Conservation (phyloP, 2,888 invertebrate genomes). For the Kryphioiulus occultus region DNA sequence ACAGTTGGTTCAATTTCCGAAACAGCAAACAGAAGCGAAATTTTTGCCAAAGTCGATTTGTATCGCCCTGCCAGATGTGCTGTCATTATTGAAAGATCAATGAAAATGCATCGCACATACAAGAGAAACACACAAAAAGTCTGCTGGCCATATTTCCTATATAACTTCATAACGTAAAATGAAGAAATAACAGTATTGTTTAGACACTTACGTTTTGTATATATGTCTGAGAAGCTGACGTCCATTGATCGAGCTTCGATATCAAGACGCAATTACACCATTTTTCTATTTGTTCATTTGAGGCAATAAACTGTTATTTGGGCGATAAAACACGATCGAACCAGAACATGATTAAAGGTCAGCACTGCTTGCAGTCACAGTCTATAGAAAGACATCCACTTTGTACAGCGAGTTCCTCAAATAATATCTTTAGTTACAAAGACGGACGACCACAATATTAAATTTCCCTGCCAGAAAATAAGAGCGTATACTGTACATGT, state of each 20-base stretch:
- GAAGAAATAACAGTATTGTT: not conserved
- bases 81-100: not conserved
- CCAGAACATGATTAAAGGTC: not conserved
- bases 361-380: not conserved
- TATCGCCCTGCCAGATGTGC: not conserved
- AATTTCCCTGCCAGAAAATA: no score
- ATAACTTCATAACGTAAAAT: not conserved
- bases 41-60: not conserved
- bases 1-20: not conserved
- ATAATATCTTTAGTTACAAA: not conserved
- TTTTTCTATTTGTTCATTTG: slow-evolving; percentile 7
- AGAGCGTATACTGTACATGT: no score
- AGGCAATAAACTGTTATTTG: slow-evolving; percentile 2
- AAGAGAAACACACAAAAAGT: not conserved
- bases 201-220: not conserved
- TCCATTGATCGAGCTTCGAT: not conserved
- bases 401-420: not conserved
- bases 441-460: not conserved
- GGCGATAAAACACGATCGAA: not conserved
- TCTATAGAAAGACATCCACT: not conserved
- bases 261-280: not conserved
- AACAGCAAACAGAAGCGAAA: not conserved
- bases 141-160: not conserved
- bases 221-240: not conserved
- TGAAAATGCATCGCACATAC: not conserved